Percentiles rank a stretch among this genome's conserved stretches.
These are phyloP conservation scores for Melanerpes formicivorus DNA, from an alignment of 2,113 vertebrate species.

Conservation along the genomic window DNA sequence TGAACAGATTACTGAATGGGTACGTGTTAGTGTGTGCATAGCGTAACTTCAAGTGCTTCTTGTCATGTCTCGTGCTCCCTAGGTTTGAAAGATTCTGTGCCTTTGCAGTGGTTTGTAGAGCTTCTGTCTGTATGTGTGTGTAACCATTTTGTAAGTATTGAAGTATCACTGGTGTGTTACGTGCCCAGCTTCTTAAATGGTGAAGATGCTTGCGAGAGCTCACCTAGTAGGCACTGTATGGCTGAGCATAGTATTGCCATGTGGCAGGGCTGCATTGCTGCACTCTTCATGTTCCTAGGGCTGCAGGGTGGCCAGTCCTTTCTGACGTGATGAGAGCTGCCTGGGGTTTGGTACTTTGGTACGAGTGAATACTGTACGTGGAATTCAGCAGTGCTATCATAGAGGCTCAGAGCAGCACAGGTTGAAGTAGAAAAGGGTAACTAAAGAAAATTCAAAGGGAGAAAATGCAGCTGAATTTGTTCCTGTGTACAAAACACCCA, in stretches of 20 bases:
- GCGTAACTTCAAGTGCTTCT: not conserved
- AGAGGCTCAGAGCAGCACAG: not conserved
- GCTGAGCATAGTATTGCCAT: not conserved
- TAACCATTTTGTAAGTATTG: not conserved
- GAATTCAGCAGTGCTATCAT: not conserved
- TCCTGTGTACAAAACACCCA: not conserved
- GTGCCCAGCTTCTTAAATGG: not conserved
- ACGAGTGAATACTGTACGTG: not conserved
- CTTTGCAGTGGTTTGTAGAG: not conserved
- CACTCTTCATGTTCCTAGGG: not conserved
- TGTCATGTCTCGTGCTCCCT: not conserved
- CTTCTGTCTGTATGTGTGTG: not conserved
- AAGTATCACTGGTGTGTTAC: not conserved
- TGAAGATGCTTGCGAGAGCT: not conserved
- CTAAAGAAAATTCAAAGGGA: not conserved
- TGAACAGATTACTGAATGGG: not conserved
- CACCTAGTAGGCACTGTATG: not conserved
- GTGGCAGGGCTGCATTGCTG: not conserved
- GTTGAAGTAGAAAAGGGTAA: not conserved
- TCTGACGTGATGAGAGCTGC: not conserved
- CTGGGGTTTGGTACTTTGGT: accelerated
- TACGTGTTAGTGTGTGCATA: not conserved
- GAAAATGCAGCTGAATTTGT: not conserved
- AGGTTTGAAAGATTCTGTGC: not conserved
- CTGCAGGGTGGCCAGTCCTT: not conserved